A percentile compares a stretch with the other conserved stretches of the same genome.
phyloP scores from a whole-genome alignment of 1,140 invertebrate species.

The Pseudoatta argentina region DNA sequence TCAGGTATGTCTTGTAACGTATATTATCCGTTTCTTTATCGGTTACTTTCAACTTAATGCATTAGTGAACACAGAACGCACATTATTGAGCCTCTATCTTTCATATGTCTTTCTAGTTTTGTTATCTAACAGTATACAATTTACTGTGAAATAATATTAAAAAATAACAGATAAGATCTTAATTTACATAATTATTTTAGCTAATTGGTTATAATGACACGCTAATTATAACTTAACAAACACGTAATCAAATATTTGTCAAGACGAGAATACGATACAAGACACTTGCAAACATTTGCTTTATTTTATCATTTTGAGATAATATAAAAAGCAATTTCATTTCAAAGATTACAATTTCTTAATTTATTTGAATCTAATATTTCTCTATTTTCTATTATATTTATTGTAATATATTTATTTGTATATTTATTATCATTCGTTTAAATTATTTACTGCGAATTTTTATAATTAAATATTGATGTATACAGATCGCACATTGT shows the following conservation, averaged over 20 bases:
- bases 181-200: slow-evolving; percentile 1
- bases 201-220: neutral
- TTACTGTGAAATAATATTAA: neutral
- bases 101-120: neutral
- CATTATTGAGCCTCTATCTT: neutral
- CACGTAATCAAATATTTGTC: slow-evolving; percentile 43
- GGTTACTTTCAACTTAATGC: neutral
- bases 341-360: slow-evolving; percentile 17
- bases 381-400: neutral
- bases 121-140: neutral
- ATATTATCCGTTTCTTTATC: neutral
- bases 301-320: neutral
- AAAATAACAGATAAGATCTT: neutral
- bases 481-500: no score
- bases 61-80: neutral
- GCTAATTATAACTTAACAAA: slow-evolving; percentile 26
- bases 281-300: neutral
- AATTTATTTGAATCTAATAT: neutral
- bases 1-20: slow-evolving; percentile 32
- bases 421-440: neutral
- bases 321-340: neutral
- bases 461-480: slow-evolving; percentile 11
- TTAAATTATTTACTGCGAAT: neutral
- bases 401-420: neutral
- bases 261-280: neutral